Evolutionary conservation across 1,140 invertebrate species (phyloP).

Genomic region (Philopotamus ludificatus): DNA sequence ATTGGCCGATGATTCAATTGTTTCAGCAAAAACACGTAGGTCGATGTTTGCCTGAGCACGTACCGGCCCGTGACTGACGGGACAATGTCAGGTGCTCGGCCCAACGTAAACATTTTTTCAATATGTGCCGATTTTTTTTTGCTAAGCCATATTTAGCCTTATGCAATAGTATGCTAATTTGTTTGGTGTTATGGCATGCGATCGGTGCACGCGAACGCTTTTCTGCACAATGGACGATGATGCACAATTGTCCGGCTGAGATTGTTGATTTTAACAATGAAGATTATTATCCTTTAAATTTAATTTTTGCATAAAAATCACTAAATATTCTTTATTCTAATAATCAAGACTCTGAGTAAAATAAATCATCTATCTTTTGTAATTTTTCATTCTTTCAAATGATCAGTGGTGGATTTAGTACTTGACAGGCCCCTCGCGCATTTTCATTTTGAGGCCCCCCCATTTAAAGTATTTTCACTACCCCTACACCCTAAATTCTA

Average conservation of each 20-base stretch:
- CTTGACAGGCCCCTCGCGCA: too few relatives aligned
- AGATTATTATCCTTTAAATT: too few relatives aligned
- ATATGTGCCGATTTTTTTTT: not conserved
- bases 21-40: not conserved
- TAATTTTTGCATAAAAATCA: too few relatives aligned
- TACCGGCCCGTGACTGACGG: conserved; percentile 1
- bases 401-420: too few relatives aligned
- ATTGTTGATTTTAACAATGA: too few relatives aligned
- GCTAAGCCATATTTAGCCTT: not conserved
- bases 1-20: not conserved
- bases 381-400: too few relatives aligned
- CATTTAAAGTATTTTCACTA: too few relatives aligned
- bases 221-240: not conserved
- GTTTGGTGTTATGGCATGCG: not conserved
- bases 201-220: conserved; percentile 2
- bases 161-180: conserved; percentile 1
- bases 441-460: too few relatives aligned
- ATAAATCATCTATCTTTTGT: too few relatives aligned
- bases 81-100: conserved; percentile 14
- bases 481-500: too few relatives aligned
- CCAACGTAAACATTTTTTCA: not conserved
- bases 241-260: not conserved
- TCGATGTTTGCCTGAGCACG: not conserved
- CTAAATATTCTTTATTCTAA: too few relatives aligned
- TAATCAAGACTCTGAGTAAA: too few relatives aligned